Percentiles rank a stretch among this genome's conserved stretches.
phyloP scores from a whole-genome alignment of 2,888 invertebrate genomes.

The Chrysolina americana region DNA sequence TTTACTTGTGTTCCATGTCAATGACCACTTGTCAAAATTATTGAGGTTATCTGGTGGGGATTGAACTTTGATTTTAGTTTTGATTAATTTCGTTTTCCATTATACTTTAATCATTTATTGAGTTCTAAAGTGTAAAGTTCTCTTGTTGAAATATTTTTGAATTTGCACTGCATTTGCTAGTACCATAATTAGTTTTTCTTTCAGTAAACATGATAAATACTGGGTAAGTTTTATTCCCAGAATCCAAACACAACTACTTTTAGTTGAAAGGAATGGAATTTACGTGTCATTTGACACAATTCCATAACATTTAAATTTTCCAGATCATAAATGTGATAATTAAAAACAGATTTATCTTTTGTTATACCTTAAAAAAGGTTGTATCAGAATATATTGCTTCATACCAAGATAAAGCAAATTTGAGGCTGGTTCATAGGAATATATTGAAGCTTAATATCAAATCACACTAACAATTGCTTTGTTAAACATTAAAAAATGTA shows the following conservation, averaged over 20 bases:
- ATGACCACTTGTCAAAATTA: neutral
- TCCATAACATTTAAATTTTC: no score
- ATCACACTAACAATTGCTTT: no score
- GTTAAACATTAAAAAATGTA: no score
- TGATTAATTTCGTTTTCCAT: neutral
- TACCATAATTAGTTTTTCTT: neutral
- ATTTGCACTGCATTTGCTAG: neutral
- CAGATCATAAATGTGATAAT: no score
- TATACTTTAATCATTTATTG: neutral
- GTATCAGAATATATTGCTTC: no score
- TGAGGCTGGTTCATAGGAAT: no score
- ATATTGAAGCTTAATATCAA: no score
- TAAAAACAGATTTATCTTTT: no score
- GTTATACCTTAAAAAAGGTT: no score
- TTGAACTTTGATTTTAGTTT: constrained; percentile 4
- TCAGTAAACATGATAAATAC: constrained; percentile 52
- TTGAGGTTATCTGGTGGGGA: neutral
- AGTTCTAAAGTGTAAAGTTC: neutral
- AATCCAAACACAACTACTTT: neutral
- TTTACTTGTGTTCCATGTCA: neutral
- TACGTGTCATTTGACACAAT: no score
- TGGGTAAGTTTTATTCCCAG: constrained; percentile 45
- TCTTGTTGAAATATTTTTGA: neutral
- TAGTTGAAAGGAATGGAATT: no score
- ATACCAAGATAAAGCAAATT: no score